Evolutionary conservation across 2,113 vertebrate species (phyloP), one percentile per base, ranked within the genome.

Genomic region (Scortum barcoo): DNA sequence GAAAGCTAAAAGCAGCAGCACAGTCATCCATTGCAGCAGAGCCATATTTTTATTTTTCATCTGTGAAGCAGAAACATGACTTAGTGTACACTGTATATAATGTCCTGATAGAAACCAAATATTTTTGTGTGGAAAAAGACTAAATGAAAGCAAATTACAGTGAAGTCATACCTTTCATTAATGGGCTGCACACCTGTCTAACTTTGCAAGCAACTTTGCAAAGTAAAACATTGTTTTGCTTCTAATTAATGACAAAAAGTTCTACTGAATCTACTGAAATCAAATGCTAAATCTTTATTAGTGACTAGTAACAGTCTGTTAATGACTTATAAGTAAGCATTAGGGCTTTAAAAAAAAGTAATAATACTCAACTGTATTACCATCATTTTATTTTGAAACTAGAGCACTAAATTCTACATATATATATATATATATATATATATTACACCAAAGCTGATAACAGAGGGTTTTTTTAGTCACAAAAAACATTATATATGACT

Each of bases 1-100:
- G 4, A 84, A 50, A 53, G 48, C 61, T 36, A 93, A 69, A 58
- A 95, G 12, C 33, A 95, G 9, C 77, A 94, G 66, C 71, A 85
- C 56, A 42, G 76, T 2, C 22, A 24, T 53, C 58, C 56, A 71
- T 36, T 22, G 62, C 48, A 81, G 44, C 0, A 6, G 78, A 72
- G 46, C 54, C 93, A 95, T 95, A 7, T 53, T 83, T 42, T 58
- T 16, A n/a, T 6, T 40, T 11, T 4, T 79, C 40, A 72, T 61
- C 91, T 93, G 81, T 53, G 71, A 81, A 36, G 58, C 54, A 87
- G 5, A 88, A 80, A 76, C 22, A 74, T 0, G 1, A 61, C 11
- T 46, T 57, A 68, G 26, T n/a, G 22, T 19, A 30, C 1, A 40
- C 5, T 40, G 20, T 10, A 30, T 33, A 16, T 51, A 42, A 53